Conservation (phyloP, 2,113 vertebrate genomes). For the Stomatorhinus ivindoensis region DNA sequence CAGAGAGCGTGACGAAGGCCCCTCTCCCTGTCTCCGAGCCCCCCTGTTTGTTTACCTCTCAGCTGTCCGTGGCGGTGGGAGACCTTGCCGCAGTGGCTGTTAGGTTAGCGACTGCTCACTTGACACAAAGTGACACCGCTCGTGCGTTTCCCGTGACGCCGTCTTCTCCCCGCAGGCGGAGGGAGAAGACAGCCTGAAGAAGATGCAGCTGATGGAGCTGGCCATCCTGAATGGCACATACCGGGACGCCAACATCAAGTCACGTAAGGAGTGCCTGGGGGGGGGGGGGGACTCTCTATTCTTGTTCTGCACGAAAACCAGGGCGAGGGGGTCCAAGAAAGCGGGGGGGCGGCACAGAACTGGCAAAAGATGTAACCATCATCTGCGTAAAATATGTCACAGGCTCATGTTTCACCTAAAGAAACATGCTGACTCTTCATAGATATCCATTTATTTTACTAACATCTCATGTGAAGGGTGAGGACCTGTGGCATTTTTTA, state of each 20-base stretch:
- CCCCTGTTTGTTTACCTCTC: not conserved
- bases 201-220: slow-evolving; percentile 94
- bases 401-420: not conserved
- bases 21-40: not conserved
- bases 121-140: not conserved
- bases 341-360: not conserved
- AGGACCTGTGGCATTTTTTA: not conserved
- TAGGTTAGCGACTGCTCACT: not conserved
- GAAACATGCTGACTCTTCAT: not conserved
- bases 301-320: no score
- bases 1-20: not conserved
- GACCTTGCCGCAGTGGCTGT: not conserved
- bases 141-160: not conserved
- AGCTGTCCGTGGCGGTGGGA: not conserved
- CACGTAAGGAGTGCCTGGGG: slow-evolving; percentile 66
- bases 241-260: slow-evolving; percentile 91
- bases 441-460: not conserved
- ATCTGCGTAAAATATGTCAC: not conserved
- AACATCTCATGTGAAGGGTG: not conserved
- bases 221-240: slow-evolving; percentile 91
- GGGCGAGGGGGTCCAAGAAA: not conserved
- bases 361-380: not conserved
- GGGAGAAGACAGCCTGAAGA: slow-evolving; percentile 92
- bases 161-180: slow-evolving; percentile 61
- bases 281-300: not conserved